These are phyloP conservation scores for Dryobota labecula DNA, from an alignment of 2,888 invertebrate species.

Conservation along the genomic window DNA sequence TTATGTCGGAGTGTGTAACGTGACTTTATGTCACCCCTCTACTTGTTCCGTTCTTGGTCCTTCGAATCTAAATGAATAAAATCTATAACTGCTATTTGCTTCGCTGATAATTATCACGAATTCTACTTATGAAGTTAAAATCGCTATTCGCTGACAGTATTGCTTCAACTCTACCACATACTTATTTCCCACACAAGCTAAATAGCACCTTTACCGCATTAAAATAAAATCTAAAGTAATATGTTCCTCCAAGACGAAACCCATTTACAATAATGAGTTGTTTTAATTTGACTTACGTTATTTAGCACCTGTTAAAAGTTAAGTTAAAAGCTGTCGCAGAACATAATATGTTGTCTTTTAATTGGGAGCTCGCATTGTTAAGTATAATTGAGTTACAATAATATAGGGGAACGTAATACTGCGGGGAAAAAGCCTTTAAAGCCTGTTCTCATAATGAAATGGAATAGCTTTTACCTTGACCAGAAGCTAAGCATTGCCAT, in stretches of 20 bases:
- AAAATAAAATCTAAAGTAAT: slow-evolving; percentile 30
- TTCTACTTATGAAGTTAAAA: neutral
- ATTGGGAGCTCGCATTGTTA: slow-evolving; percentile 32
- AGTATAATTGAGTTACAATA: slow-evolving; percentile 35
- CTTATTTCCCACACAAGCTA: slow-evolving; percentile 4
- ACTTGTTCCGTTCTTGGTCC: too few relatives aligned
- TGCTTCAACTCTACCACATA: neutral
- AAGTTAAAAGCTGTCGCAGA: slow-evolving; percentile 33
- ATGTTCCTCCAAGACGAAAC: neutral
- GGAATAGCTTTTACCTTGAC: too few relatives aligned
- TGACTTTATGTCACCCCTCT: too few relatives aligned
- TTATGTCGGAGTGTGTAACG: too few relatives aligned
- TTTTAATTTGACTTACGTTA: slow-evolving; percentile 47
- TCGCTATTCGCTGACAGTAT: slow-evolving; percentile 7
- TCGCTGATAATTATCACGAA: neutral
- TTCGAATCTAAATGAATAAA: neutral
- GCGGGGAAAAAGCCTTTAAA: neutral
- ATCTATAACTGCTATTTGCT: neutral
- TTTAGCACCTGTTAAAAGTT: slow-evolving; percentile 53
- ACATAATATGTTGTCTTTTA: slow-evolving; percentile 47
- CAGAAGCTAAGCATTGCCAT: too few relatives aligned
- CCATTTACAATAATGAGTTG: slow-evolving; percentile 47
- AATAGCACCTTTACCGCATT: slow-evolving; percentile 9
- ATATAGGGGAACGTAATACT: neutral
- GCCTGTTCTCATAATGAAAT: neutral